Percentiles rank a stretch among this genome's conserved stretches.
Evolutionary conservation across 2,113 vertebrate genomes (phyloP).

Genomic region (Vicugna pacos): DNA sequence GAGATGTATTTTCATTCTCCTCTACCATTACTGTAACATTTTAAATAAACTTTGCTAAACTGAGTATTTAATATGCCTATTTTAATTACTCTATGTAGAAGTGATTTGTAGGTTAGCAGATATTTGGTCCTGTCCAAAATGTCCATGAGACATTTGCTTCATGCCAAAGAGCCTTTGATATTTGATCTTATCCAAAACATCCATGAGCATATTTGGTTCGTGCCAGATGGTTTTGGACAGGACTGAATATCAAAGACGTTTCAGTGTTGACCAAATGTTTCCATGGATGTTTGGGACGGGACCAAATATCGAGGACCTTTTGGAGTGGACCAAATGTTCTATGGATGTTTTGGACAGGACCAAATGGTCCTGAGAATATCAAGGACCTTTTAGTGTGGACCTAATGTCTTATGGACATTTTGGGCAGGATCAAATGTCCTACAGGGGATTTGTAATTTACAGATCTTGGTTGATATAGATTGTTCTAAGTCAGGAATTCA

Average conservation of each 20-base stretch:
- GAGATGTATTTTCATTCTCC: not conserved
- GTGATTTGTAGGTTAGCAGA: not conserved
- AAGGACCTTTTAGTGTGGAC: not conserved
- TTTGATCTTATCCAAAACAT: not conserved
- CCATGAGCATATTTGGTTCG: not conserved
- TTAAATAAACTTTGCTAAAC: constrained; percentile 7
- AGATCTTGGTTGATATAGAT: not conserved
- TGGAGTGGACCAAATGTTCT: not conserved
- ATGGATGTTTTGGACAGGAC: not conserved
- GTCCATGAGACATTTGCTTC: not conserved
- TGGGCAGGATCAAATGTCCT: not conserved
- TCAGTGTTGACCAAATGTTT: not conserved
- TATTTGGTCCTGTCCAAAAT: not conserved
- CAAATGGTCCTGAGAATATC: not conserved
- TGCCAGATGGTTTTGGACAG: not conserved
- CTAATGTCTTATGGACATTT: not conserved
- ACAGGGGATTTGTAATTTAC: not conserved
- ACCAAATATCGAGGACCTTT: not conserved
- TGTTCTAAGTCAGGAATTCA: not conserved
- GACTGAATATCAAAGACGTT: not conserved
- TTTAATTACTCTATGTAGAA: not conserved
- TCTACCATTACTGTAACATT: not conserved
- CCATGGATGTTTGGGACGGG: not conserved
- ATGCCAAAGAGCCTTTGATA: not conserved
- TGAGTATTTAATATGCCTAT: not conserved